Evolutionary conservation across 2,113 vertebrate species (phyloP).

Genomic region (Menidia beryllina): DNA sequence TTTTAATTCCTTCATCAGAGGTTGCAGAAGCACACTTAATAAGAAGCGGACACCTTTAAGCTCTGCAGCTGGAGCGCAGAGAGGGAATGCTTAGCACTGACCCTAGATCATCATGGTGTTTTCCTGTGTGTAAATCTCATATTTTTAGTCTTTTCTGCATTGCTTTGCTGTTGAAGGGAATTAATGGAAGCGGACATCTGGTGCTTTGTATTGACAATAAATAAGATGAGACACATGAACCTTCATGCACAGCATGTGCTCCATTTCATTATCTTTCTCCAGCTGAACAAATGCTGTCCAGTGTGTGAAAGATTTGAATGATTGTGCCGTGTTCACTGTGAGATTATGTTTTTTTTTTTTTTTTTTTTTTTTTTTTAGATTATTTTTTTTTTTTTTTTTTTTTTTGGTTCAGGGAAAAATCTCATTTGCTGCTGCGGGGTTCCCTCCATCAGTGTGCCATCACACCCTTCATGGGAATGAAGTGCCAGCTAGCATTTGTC

Average conservation of each 20-base stretch:
- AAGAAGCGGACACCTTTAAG: too few relatives aligned
- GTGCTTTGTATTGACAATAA: conserved; percentile 28
- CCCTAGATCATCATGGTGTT: conserved; percentile 8
- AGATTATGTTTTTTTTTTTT: conserved; percentile 27
- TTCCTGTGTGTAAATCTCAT: conserved; percentile 21
- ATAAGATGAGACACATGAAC: neutral
- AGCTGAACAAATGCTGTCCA: neutral
- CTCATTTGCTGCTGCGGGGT: neutral
- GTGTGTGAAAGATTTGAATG: neutral
- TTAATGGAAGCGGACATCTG: conserved; percentile 39
- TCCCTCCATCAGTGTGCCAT: neutral
- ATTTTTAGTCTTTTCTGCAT: too few relatives aligned
- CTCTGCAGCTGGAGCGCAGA: too few relatives aligned
- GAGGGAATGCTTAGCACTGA: too few relatives aligned
- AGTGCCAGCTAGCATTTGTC: neutral
- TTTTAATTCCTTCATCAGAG: too few relatives aligned
- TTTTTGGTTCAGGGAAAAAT: conserved; percentile 15
- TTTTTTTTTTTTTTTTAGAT: conserved; percentile 8
- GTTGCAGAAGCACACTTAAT: too few relatives aligned
- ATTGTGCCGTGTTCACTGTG: conserved; percentile 10
- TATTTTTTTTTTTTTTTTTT: conserved; percentile 6
- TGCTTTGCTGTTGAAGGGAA: conserved; percentile 7
- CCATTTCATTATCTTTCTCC: conserved; percentile 5
- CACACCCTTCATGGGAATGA: too few relatives aligned
- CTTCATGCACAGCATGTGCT: neutral